Percentiles rank a stretch among this genome's conserved stretches.
These are phyloP conservation scores for Dolomedes plantarius DNA, from an alignment of 2,888 invertebrate species.

Conservation along the genomic window DNA sequence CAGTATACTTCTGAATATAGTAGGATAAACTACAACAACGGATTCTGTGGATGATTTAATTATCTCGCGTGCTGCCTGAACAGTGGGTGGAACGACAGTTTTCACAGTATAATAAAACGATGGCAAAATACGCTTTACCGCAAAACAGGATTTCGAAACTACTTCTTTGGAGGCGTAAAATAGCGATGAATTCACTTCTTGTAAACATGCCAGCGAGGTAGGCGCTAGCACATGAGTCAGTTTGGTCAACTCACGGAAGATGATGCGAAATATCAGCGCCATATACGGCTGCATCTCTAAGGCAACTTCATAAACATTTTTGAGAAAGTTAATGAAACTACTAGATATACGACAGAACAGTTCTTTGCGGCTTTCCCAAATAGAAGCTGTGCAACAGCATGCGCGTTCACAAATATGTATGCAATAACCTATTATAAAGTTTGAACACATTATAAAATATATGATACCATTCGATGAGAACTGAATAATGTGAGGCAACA, in stretches of 20 bases:
- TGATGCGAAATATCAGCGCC: not conserved
- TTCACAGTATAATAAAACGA: constrained; percentile 4
- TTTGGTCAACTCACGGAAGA: not conserved
- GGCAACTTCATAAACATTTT: not conserved
- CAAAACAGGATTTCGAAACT: constrained; percentile 9
- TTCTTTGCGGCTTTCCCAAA: not conserved
- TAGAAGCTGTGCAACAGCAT: not conserved
- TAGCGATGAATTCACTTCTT: constrained; percentile 24
- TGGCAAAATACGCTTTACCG: constrained; percentile 18
- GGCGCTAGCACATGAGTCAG: not conserved
- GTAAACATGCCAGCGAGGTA: not conserved
- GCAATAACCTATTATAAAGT: not conserved
- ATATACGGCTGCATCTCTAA: not conserved
- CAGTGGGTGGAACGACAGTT: constrained; percentile 10
- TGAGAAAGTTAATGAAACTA: not conserved
- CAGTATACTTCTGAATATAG: constrained; percentile 10
- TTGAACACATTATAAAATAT: not conserved
- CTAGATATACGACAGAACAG: not conserved
- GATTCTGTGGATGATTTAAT: constrained; percentile 26
- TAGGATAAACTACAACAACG: constrained; percentile 16
- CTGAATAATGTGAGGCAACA: not conserved
- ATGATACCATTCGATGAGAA: not conserved
- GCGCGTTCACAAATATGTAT: not conserved
- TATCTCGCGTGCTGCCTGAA: constrained; percentile 32
- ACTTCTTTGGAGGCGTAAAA: constrained; percentile 16